phyloP scores from a whole-genome alignment of 1,140 invertebrate species.

The Zaprionus inermis region DNA sequence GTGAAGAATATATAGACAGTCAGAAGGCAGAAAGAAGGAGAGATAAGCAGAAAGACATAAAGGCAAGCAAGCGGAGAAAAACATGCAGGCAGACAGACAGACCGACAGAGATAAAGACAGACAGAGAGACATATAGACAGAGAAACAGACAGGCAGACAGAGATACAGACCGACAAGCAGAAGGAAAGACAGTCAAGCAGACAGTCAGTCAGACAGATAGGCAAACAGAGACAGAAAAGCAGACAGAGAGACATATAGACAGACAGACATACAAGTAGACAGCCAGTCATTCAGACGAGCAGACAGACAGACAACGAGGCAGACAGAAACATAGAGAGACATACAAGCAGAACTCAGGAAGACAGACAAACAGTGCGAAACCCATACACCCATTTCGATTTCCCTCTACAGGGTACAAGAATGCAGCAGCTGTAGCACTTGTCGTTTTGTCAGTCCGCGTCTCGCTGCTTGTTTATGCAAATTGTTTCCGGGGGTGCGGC shows the following conservation, averaged over 20 bases:
- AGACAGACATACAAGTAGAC: background rate
- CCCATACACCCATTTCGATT: background rate
- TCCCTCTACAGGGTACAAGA: background rate
- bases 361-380: background rate
- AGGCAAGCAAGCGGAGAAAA: too few species aligned
- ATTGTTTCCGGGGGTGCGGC: slow-evolving; percentile 45
- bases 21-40: background rate
- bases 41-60: background rate
- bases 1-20: background rate
- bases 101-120: too few species aligned
- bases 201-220: accelerated
- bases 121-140: too few species aligned
- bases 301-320: background rate
- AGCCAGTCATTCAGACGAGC: too few species aligned
- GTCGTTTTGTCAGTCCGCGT: slow-evolving; percentile 5
- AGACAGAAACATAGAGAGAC: background rate
- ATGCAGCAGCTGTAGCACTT: slow-evolving; percentile 11
- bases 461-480: slow-evolving; percentile 66
- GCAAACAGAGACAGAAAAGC: background rate
- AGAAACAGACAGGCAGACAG: too few species aligned
- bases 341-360: too few species aligned
- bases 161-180: background rate
- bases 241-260: background rate
- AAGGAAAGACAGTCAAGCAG: background rate
- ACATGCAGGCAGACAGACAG: background rate